These are phyloP conservation scores for Paratrypauchen microcephalus DNA, from an alignment of 2,797 vertebrate species.

Conservation along the genomic window DNA sequence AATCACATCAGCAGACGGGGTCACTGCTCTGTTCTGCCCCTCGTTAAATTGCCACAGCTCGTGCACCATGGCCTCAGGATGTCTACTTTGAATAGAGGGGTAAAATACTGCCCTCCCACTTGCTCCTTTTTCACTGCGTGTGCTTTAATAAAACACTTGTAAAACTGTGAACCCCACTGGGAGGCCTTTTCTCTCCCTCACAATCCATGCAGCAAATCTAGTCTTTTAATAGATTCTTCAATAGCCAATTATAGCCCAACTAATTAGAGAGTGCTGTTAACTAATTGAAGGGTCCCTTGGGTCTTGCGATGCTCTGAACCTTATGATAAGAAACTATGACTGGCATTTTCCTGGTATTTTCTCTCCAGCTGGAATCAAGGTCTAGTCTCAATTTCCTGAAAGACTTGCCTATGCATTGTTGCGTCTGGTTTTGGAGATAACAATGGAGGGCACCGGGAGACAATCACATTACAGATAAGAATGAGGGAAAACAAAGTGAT, in stretches of 20 bases:
- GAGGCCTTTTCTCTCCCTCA: conserved; percentile 22
- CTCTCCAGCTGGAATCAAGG: conserved; percentile 26
- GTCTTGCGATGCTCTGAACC: conserved; percentile 12
- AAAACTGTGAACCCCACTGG: conserved; percentile 38
- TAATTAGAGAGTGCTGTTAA: conserved; percentile 1
- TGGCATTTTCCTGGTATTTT: background rate
- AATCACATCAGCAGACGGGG: background rate
- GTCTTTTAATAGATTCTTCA: conserved; percentile 26
- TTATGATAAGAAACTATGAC: background rate
- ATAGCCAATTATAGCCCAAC: conserved; percentile 16
- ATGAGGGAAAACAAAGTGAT: conserved; percentile 23
- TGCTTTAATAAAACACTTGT: conserved; percentile 36
- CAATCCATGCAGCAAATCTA: background rate
- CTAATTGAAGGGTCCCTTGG: conserved; percentile 14
- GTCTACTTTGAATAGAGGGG: conserved; percentile 40
- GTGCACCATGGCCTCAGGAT: conserved; percentile 6
- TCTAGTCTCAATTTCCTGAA: conserved; percentile 17
- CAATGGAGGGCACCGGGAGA: conserved; percentile 27
- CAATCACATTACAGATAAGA: conserved; percentile 36
- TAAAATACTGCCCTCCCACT: conserved; percentile 29
- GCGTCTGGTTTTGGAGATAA: conserved; percentile 34
- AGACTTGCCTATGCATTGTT: conserved; percentile 38
- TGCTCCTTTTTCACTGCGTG: conserved; percentile 47
- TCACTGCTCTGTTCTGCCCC: conserved; percentile 20
- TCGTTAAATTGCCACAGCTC: conserved; percentile 25